Evolutionary conservation across 2,113 vertebrate species (phyloP).

Genomic region (Vulpes ferrilata): DNA sequence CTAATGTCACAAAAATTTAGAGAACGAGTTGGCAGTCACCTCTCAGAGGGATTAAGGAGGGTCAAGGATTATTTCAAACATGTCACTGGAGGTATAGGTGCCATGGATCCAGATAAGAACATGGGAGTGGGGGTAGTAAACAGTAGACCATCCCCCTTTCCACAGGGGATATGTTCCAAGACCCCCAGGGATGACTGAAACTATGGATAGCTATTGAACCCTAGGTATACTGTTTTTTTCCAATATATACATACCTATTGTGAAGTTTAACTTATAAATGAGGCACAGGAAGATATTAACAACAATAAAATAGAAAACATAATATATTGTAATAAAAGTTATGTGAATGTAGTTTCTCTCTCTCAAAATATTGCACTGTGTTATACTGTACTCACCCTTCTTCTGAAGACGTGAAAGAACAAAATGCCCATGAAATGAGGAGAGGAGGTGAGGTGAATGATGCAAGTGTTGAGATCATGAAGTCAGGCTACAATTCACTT

Average conservation of each 20-base stretch:
- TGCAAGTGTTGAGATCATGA: background rate
- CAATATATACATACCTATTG: background rate
- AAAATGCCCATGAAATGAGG: background rate
- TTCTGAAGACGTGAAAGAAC: background rate
- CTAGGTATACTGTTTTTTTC: background rate
- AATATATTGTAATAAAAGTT: background rate
- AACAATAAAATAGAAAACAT: background rate
- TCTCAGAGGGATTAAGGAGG: background rate
- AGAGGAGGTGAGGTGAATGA: background rate
- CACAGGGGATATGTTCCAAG: background rate
- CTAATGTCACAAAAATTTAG: background rate
- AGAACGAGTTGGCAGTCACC: background rate
- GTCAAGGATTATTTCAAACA: background rate
- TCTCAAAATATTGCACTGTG: background rate
- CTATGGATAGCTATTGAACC: background rate
- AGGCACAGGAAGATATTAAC: background rate
- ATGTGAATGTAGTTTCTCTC: background rate
- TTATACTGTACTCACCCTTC: background rate
- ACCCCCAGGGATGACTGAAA: background rate
- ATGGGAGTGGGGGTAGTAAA: background rate
- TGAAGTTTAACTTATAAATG: background rate
- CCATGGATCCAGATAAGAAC: background rate
- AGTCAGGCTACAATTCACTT: background rate
- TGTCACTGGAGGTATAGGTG: background rate
- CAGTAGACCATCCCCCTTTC: background rate